A percentile compares a stretch with the other conserved stretches of the same genome.
Conservation (phyloP, 2,113 vertebrate species). For the Anser brachyrhynchus region DNA sequence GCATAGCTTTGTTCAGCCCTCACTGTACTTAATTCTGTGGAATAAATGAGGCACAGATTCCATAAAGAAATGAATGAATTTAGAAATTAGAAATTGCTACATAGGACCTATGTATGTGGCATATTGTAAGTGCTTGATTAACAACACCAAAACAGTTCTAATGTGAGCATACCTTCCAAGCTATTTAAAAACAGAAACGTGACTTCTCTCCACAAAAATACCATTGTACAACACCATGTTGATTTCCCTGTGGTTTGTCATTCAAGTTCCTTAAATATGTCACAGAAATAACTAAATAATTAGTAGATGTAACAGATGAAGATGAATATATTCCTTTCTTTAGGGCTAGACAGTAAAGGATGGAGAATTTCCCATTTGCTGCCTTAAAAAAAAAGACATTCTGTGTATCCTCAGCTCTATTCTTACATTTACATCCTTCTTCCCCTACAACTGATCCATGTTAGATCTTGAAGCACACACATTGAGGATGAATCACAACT, state of each 20-base stretch:
- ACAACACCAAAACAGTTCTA: background rate
- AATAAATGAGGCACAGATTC: background rate
- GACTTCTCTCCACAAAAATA: background rate
- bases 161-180: background rate
- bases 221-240: background rate
- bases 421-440: background rate
- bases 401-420: background rate
- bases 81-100: background rate
- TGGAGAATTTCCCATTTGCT: background rate
- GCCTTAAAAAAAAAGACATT: background rate
- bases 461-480: background rate
- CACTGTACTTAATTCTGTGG: background rate
- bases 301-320: background rate
- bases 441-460: background rate
- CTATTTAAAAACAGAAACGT: background rate
- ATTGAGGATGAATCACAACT: background rate
- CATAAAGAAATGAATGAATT: background rate
- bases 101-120: rapidly evolving
- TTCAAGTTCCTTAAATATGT: background rate
- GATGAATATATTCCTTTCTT: background rate
- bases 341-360: background rate
- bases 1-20: background rate
- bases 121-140: background rate
- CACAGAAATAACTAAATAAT: background rate
- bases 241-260: background rate